Conservation (phyloP, 2,797 vertebrate genomes). For the Fratercula arctica region DNA sequence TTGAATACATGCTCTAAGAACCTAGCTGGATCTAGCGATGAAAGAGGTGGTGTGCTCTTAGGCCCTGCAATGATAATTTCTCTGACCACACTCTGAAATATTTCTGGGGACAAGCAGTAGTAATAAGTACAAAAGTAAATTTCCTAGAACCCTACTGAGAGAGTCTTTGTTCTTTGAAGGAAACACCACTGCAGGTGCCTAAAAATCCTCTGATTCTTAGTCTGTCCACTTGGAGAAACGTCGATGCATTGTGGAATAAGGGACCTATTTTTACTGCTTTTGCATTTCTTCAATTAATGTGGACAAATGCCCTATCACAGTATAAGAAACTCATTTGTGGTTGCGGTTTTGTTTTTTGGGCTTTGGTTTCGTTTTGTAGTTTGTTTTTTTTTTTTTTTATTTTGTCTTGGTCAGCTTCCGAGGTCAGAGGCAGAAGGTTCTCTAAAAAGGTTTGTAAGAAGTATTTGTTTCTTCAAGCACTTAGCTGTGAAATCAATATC, state of each 20-base stretch:
- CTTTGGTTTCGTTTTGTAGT: background rate
- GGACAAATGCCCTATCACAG: background rate
- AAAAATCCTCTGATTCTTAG: background rate
- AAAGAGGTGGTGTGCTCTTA: background rate
- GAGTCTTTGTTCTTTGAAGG: background rate
- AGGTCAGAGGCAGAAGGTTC: background rate
- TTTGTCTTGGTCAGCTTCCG: background rate
- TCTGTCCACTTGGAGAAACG: background rate
- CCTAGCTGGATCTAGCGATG: background rate
- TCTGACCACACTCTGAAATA: background rate
- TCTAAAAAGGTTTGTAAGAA: background rate
- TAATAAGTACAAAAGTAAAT: background rate
- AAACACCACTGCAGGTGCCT: background rate
- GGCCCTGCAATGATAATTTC: background rate
- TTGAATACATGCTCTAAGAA: background rate
- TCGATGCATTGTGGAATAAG: background rate
- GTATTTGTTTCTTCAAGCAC: background rate
- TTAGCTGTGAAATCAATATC: slow-evolving; percentile 24
- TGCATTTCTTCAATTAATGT: background rate
- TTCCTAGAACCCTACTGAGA: background rate
- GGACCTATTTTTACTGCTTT: background rate
- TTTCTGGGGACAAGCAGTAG: background rate
- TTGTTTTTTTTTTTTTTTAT: background rate
- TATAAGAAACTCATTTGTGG: background rate
- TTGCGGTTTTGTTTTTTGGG: background rate